Evolutionary conservation across 2,888 invertebrate genomes (phyloP).

Genomic region (Labia minor): DNA sequence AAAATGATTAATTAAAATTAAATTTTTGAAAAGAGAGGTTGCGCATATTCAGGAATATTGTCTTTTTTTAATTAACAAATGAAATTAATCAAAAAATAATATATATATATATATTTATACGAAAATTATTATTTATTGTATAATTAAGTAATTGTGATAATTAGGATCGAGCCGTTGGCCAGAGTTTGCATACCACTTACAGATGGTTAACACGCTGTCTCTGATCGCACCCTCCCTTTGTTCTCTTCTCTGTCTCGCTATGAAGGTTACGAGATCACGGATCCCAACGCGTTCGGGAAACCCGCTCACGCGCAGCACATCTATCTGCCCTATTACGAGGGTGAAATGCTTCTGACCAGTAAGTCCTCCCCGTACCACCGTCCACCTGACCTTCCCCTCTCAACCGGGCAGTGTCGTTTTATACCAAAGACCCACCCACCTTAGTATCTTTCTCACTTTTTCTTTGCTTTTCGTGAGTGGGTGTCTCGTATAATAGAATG

Average conservation of each 20-base stretch:
- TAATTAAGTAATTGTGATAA: no score
- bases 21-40: no score
- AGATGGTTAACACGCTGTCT: background rate
- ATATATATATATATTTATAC: no score
- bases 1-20: no score
- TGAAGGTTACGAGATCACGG: constrained; percentile 40
- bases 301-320: constrained; percentile 66
- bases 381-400: constrained; percentile 29
- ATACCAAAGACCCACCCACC: constrained; percentile 25
- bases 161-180: no score
- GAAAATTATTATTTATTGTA: no score
- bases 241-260: constrained; percentile 20
- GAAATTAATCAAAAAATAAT: no score
- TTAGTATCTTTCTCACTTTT: constrained; percentile 26
- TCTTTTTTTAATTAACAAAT: no score
- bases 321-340: constrained; percentile 71
- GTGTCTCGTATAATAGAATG: constrained; percentile 17
- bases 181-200: no score
- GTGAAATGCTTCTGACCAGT: constrained; percentile 66
- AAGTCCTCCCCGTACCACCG: constrained; percentile 45
- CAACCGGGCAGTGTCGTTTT: background rate
- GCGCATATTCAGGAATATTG: no score
- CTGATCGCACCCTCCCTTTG: background rate
- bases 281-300: constrained; percentile 55
- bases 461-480: constrained; percentile 20